Percentiles rank a stretch among this genome's conserved stretches.
These are phyloP conservation scores for Empidonax traillii DNA, from an alignment of 2,113 vertebrate genomes.

Conservation along the genomic window DNA sequence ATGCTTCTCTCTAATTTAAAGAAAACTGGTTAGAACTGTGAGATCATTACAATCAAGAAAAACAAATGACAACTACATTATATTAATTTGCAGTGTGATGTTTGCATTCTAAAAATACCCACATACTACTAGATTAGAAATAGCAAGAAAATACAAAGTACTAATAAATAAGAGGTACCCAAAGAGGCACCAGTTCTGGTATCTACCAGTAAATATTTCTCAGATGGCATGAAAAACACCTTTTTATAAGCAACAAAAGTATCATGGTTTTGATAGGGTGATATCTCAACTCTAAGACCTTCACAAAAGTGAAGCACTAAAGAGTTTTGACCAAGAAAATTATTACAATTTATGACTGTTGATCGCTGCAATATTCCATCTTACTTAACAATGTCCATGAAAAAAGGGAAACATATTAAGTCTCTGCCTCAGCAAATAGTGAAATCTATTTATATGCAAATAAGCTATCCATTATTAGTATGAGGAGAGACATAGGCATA, in stretches of 20 bases:
- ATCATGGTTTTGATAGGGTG: neutral
- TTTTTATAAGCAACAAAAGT: neutral
- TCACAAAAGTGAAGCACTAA: neutral
- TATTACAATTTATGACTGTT: constrained; percentile 51
- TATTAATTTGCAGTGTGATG: neutral
- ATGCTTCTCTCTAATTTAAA: neutral
- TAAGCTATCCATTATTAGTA: constrained; percentile 83
- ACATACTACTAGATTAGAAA: neutral
- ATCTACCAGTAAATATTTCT: neutral
- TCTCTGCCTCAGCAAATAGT: constrained; percentile 79
- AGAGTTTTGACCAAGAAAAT: constrained; percentile 44
- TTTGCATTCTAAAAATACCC: neutral
- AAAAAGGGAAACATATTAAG: constrained; percentile 52
- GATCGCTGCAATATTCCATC: constrained; percentile 57
- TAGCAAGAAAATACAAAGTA: neutral
- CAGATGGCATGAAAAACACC: neutral
- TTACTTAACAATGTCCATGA: constrained; percentile 60
- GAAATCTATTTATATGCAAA: constrained; percentile 97
- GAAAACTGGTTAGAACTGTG: neutral
- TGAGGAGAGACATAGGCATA: constrained; percentile 77
- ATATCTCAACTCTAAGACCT: neutral
- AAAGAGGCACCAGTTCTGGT: neutral
- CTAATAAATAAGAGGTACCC: neutral
- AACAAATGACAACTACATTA: neutral
- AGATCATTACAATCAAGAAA: neutral